phyloP scores from a whole-genome alignment of 37 sponge, comb jelly and placozoan genomes.

The Aphrocallistes beatrix region DNA sequence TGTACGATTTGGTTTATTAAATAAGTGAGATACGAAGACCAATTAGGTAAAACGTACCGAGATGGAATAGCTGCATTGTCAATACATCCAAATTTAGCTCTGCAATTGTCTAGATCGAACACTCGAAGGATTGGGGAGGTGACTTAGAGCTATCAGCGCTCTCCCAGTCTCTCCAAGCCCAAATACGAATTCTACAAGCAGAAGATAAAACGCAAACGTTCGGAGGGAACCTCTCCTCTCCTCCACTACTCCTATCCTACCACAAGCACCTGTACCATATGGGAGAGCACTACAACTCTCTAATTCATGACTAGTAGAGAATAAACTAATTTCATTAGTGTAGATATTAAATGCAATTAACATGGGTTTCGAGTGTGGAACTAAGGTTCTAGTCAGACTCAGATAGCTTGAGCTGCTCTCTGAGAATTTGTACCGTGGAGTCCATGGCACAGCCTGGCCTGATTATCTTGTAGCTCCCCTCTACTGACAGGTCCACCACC shows the following conservation, averaged over 20 bases:
- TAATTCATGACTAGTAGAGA: neutral
- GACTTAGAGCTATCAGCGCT: neutral
- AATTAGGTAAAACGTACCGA: neutral
- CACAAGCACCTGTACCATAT: slow-evolving; percentile 9
- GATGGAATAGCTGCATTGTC: neutral
- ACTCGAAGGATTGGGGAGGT: neutral
- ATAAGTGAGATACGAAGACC: too few species aligned
- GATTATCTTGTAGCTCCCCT: slow-evolving; percentile 49
- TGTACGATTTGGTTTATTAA: neutral
- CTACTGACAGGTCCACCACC: slow-evolving; percentile 47
- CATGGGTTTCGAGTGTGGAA: too few species aligned
- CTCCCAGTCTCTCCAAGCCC: neutral
- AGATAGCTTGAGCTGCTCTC: neutral
- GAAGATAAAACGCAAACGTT: neutral
- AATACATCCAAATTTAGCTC: neutral
- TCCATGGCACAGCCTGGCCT: slow-evolving; percentile 40
- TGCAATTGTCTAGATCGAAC: neutral
- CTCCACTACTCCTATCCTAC: neutral
- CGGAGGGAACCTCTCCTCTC: neutral
- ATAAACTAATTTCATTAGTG: neutral
- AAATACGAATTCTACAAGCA: neutral
- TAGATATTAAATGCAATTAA: too few species aligned
- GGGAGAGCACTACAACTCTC: slow-evolving; percentile 6
- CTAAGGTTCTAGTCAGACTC: neutral
- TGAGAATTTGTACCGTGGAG: neutral